A percentile compares a stretch with the other conserved stretches of the same genome.
Conservation (phyloP, 1,140 invertebrate species). For the Pseudomyrmex gracilis region DNA sequence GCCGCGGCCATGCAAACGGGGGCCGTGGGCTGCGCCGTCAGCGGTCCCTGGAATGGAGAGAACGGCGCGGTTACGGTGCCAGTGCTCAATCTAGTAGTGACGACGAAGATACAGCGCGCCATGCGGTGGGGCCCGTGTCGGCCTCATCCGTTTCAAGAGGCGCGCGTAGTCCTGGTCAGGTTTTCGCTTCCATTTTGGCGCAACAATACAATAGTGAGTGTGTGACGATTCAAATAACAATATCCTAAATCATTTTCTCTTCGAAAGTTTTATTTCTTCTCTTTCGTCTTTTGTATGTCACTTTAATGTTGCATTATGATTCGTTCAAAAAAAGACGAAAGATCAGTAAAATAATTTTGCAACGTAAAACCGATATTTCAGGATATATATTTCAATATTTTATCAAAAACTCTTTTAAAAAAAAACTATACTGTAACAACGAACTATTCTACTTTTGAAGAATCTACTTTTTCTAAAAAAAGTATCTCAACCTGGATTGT, state of each 20-base stretch:
- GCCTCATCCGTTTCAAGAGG: conserved; percentile 80
- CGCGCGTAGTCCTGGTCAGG: conserved; percentile 87
- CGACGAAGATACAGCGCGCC: conserved; percentile 87
- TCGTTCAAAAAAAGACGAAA: background rate
- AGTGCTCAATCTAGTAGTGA: conserved; percentile 86
- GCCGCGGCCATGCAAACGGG: conserved; percentile 81
- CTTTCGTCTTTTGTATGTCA: background rate
- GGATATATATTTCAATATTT: background rate
- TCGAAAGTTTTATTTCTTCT: background rate
- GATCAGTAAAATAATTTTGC: conserved; percentile 23
- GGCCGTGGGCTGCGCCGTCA: conserved; percentile 86
- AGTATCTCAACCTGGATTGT: conserved; percentile 56
- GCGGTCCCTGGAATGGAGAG: conserved; percentile 88
- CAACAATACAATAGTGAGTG: conserved; percentile 84
- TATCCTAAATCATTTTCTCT: background rate
- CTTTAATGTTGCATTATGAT: background rate
- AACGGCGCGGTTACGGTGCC: conserved; percentile 86
- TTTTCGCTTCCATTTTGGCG: conserved; percentile 88
- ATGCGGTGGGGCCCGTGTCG: conserved; percentile 79
- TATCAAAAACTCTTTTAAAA: background rate
- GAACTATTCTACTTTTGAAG: background rate
- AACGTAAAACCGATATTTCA: background rate
- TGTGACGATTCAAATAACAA: conserved; percentile 36
- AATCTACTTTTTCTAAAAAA: conserved; percentile 45
- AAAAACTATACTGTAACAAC: conserved; percentile 50